Base-by-base conservation (phyloP, 2,888 invertebrate species). In the Halocaridina rubra region DNA sequence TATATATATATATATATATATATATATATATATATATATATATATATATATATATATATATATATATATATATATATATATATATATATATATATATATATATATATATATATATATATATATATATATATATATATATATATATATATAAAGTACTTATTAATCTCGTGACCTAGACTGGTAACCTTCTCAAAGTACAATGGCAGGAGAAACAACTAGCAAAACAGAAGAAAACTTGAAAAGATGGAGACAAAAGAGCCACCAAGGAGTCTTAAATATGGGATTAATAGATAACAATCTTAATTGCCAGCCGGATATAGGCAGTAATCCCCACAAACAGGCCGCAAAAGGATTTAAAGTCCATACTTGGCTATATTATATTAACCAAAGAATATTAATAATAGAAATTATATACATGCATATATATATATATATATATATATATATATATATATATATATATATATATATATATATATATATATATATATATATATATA, bases 91-190 rank as follows among this genome's bases (percentile, higher is more conserved):
- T 53, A 76, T 3, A 76, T 3, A 53, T 19, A 76, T 76, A 76
- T 53, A 53, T 53, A 76, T 76, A 57, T 53, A 76, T 53, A 76
- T 75, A 39, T 75, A 39, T 75, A 39, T 1, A 39, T 75, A 19
- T 71, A 27, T 13, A 1, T 13, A 3, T 24, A 27, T 3, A 29
- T 3, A 29, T 32, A 4, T 33, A 27, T 33, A 29, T 4, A 71
- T 10, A 30, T 13, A 71, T 2, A 2, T 4, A 71, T 30, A 71
- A 2, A 71, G 29, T 1, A 27, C 3, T 19, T 24, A n/a, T 24
- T 2, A 13, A n/a, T 22, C 3, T 3, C 1, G 13, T 2, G 0
- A 10, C 19, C n/a, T n/a, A n/a, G n/a, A n/a, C n/a, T n/a, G n/a
- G n/a, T n/a, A n/a, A n/a, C n/a, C n/a, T n/a, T n/a, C n/a, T n/a